Base-by-base conservation (phyloP, 2,797 vertebrate species). In the Hyperoplus lanceolatus region DNA sequence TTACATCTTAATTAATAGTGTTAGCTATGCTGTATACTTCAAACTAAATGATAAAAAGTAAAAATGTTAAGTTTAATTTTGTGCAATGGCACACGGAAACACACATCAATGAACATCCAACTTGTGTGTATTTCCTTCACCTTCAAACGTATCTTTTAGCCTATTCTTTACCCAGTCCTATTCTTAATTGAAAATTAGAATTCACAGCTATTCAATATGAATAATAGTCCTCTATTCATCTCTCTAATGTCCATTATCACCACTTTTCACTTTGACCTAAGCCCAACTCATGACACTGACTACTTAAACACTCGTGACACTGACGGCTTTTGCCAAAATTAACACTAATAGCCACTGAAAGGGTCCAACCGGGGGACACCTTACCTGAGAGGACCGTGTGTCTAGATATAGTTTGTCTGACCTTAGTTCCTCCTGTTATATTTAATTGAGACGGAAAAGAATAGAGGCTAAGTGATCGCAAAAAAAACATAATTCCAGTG, bases 101-200 rank as follows among this genome's bases (percentile, higher is more conserved):
- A 46, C 45, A 6, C n/a, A 56, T 42, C 36, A 49, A 4, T 59
- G 3, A 45, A 43, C 36, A 15, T 77, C 14, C 51, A 46, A 42
- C 13, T 13, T 36, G 4, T 46, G 56, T 41, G n/a, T 6, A 29
- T 48, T 50, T 64, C 7, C 5, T 51, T 36, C 16, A 21, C n/a
- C 14, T 50, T 5, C 50, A 53, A 69, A 48, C 46, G 16, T 76
- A 38, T 63, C 18, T 53, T 7, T 58, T 59, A 21, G 14, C 29
- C 48, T 39, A 66, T 70, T 71, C 45, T 79, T 4, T 41, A 64
- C n/a, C 38, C 46, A 60, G 71, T 70, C 51, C 36, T 59, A 1
- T n/a, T 51, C 15, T 43, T 4, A 21, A 67, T 41, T 43, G 2
- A 8, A 58, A 51, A 64, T 63, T 53, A 8, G 1, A 63, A 64